These are phyloP conservation scores for Pan troglodytes DNA, from an alignment of 2,113 vertebrate genomes.

Conservation along the genomic window NHGRI_mPanTro3-v2.1_pri NC_072413.2:22474001-22474500, in stretches of 20 bases:
- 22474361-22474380: neutral
- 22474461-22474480: slow-evolving; percentile 83
- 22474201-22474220: neutral
- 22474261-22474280: neutral
- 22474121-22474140: neutral
- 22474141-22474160: neutral
- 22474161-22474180: neutral
- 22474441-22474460: slow-evolving; percentile 80
- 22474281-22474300: neutral
- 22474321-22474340: neutral
- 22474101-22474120: neutral
- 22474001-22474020: slow-evolving; percentile 78
- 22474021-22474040: slow-evolving; percentile 76
- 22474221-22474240: neutral
- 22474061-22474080: neutral
- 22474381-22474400: neutral
- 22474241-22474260: neutral
- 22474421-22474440: neutral
- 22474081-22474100: neutral
- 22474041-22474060: neutral
- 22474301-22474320: neutral
- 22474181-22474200: neutral
- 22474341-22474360: neutral
- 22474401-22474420: slow-evolving; percentile 80
- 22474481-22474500: neutral